A percentile compares a stretch with the other conserved stretches of the same genome.
Evolutionary conservation across 2,888 invertebrate genomes (phyloP).

Genomic region (Orthosia incerta): DNA sequence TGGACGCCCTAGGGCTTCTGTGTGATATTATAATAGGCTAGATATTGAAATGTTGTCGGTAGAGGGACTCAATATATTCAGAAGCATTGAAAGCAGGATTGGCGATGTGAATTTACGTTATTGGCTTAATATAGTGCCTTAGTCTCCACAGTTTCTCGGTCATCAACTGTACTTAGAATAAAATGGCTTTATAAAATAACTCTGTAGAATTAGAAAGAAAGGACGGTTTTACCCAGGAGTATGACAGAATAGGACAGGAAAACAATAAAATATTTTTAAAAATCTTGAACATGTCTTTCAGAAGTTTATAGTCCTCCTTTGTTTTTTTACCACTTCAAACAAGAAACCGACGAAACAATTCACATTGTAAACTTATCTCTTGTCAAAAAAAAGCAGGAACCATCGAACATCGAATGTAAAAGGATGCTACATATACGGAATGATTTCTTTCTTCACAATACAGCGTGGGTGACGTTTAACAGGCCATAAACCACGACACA

Average conservation of each 20-base stretch:
- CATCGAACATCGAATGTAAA: slow-evolving; percentile 34
- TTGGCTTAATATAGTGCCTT: no score
- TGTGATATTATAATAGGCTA: slow-evolving; percentile 25
- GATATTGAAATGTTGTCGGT: slow-evolving; percentile 13
- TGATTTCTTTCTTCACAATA: slow-evolving; percentile 51
- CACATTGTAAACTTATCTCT: slow-evolving; percentile 37
- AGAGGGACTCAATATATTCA: background rate
- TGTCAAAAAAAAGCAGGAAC: slow-evolving; percentile 48
- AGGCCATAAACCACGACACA: slow-evolving; percentile 58
- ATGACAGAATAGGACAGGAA: no score
- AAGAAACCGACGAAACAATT: slow-evolving; percentile 11
- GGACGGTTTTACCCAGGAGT: no score
- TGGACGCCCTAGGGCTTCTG: slow-evolving; percentile 43
- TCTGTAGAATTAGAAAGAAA: no score
- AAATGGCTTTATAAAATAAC: background rate
- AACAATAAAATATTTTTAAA: background rate
- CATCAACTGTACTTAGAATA: background rate
- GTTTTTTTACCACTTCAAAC: background rate
- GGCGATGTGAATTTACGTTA: no score
- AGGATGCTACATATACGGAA: slow-evolving; percentile 44
- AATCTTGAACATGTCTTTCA: background rate
- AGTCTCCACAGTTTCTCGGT: no score
- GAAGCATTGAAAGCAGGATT: background rate
- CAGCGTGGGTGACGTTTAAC: slow-evolving; percentile 61
- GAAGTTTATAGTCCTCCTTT: background rate